Percentiles rank a stretch among this genome's conserved stretches.
These are phyloP conservation scores for Oryzias melastigma DNA, from an alignment of 2,113 vertebrate genomes.

Conservation along the genomic window DNA sequence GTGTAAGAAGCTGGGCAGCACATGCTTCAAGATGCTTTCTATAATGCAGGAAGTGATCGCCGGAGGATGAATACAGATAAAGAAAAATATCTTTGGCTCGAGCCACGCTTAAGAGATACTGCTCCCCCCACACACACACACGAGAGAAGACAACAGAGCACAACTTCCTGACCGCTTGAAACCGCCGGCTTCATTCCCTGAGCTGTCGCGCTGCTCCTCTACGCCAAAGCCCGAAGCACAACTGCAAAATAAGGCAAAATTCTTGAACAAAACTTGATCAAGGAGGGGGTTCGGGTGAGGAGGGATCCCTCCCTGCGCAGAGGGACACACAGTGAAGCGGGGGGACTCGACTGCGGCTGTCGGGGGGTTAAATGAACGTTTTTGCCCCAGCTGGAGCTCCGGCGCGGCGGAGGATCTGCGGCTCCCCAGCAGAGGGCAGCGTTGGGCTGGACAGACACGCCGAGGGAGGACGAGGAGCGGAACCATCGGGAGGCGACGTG, in stretches of 20 bases:
- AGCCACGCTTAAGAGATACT: slow-evolving; percentile 66
- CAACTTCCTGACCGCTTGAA: slow-evolving; percentile 38
- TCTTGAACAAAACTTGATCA: slow-evolving; percentile 43
- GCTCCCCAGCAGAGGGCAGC: slow-evolving; percentile 4
- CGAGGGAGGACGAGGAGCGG: slow-evolving; percentile 26
- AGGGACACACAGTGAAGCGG: slow-evolving; percentile 39
- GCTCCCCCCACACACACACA: slow-evolving; percentile 49
- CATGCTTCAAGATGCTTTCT: slow-evolving; percentile 63
- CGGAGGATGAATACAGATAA: slow-evolving; percentile 42
- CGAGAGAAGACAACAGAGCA: slow-evolving; percentile 37
- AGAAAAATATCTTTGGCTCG: slow-evolving; percentile 75
- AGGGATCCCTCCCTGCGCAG: slow-evolving; percentile 16
- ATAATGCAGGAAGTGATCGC: slow-evolving; percentile 41
- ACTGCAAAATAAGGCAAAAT: slow-evolving; percentile 66
- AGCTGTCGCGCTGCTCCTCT: slow-evolving; percentile 57
- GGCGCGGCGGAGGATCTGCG: background rate
- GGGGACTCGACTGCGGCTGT: slow-evolving; percentile 7
- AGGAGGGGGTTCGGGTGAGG: slow-evolving; percentile 34
- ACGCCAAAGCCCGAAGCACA: slow-evolving; percentile 31
- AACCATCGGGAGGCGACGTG: slow-evolving; percentile 35
- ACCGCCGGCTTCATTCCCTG: slow-evolving; percentile 64
- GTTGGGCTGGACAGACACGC: slow-evolving; percentile 17
- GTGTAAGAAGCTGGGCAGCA: slow-evolving; percentile 59
- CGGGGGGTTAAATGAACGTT: slow-evolving; percentile 4
- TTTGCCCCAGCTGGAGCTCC: slow-evolving; percentile 20